Evolutionary conservation across 1,140 invertebrate genomes (phyloP), one percentile per base, ranked within the genome.

Genomic region (Harpegnathos saltator): DNA sequence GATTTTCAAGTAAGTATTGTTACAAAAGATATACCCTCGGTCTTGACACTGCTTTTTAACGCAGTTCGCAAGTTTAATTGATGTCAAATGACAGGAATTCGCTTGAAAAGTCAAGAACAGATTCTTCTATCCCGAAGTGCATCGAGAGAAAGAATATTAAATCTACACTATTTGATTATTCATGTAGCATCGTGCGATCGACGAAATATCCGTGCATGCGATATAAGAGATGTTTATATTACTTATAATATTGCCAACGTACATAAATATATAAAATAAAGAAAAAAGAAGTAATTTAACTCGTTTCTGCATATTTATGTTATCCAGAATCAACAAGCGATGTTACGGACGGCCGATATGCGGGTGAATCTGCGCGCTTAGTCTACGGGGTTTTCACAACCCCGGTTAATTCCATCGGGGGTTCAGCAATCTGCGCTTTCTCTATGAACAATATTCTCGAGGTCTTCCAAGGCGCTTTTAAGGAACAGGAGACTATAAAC

Each of bases 351-450:
- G 97, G 97, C 17, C 93, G 96, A 92, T 97, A 97, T 92, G 96
- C 95, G 69, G 95, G 95, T 11, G 95, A 96, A 52, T 95, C 95
- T 3, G 94, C 95, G 22, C 95, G 97, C 85, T 95, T 99, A 90
- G 96, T 99, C 48, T 99, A 99, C 94, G 98, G 97, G 12, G 97
- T 99, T 2, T 99, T 99, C 93, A 99, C 98, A 58, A 99, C 99
- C 0, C 98, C 98, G 3, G 96, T 96, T 52, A 99, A 99, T 93
- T 98, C 98, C 58, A 98, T 99, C 90, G 97, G 97, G 2, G 99
- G 98, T 26, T 99, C 98, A 9, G 99, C 99, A 0, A 97, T 99
- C 2, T 99, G 99, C 95, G 98, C 98, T 19, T 99, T 98, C 94
- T 96, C 96, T 26, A 97, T 99, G 95, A 96, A 96, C 87, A 98